Evolutionary conservation across 2,888 invertebrate genomes (phyloP), one percentile per base, ranked within the genome.

Genomic region (Cryptus armator): DNA sequence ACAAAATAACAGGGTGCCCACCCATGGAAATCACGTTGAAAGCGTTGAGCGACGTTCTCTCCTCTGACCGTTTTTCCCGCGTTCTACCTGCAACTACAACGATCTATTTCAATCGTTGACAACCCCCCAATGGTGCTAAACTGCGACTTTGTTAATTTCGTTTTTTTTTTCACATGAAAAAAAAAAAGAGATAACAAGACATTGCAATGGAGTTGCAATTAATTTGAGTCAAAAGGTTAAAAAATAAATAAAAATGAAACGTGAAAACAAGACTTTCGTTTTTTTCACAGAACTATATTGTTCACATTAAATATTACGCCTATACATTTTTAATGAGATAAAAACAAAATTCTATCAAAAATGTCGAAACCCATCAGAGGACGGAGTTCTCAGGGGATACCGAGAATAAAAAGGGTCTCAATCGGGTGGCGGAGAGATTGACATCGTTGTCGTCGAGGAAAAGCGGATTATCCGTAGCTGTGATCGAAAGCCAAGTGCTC

Each of bases 1-100:
- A 83, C 75, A 79, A 75, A 83, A 83, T 79, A 83, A 83, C 72
- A 67, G 83, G 78, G 78, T 70, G 83, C 66, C 75, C 75, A 68
- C 64, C 75, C 79, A 68, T 75, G 79, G 75, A 79, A 79, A 83
- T 75, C 70, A 64, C 59, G 37, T 46, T 64, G 53, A 68, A 83
- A 68, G 37, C 32, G 29, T 37, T 51, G 83, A 16, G 48, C 83
- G 62, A 67, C 59, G 67, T 67, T 67, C 77, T 72, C 62, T 43
- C 12, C 37, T 59, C 59, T 56, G 51, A 48, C 46, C 43, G 32
- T 56, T 77, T 16, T 56, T 68, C 19, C 43, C 16, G 12, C 29
- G 19, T 59, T 37, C 37, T 48, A 48, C 44, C 53, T 32, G 37
- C 19, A 10, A 29, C 71, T 19, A 12, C 66, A 67, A 56, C 78